Base-by-base conservation (phyloP, 2,888 invertebrate species). In the Leucophenga montana region DNA sequence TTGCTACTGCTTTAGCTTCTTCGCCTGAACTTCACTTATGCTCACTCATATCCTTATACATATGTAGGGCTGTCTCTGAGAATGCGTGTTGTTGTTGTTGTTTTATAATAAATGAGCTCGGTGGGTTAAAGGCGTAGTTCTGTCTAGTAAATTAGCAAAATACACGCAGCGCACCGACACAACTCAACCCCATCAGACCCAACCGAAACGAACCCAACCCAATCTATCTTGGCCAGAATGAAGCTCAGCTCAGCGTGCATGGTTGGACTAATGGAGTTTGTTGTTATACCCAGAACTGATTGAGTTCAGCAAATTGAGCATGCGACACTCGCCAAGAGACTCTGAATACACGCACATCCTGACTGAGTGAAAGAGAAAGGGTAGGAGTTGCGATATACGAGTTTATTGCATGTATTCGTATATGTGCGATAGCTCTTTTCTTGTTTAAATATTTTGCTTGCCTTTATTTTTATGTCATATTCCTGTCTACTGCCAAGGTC, bases 401-500 rank as follows among this genome's bases (percentile, higher is more conserved):
- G 13, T 6, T 9, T 65, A 27, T n/a, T 68, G 50, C 48, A 57
- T 22, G 31, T 39, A 59, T 20, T 44, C 3, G 27, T 18, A 16
- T 69, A 13, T 53, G 65, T 14, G 13, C 61, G 31, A 18, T 50
- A 3, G 13, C 27, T 57, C 27, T 14, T 56, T 20, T 14, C 27
- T 22, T 33, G 57, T 14, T 22, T 57, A 9, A n/a, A 27, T 27
- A 14, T 27, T 57, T n/a, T 57, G 31, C 59, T 33, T 75, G 48
- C 79, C 75, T 75, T 31, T 16, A 16, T 59, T 59, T 59, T 16
- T 50, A 4, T 50, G 50, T n/a, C 50, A 50, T 16, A 4, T 16
- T n/a, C 50, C n/a, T 50, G n/a, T 80, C 82, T 85, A 62, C 82
- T 86, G 86, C 88, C 88, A 88, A 88, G 89, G 88, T 88, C 89